A percentile compares a stretch with the other conserved stretches of the same genome.
Conservation (phyloP, 2,797 vertebrate genomes). For the Austrolebias charrua region DNA sequence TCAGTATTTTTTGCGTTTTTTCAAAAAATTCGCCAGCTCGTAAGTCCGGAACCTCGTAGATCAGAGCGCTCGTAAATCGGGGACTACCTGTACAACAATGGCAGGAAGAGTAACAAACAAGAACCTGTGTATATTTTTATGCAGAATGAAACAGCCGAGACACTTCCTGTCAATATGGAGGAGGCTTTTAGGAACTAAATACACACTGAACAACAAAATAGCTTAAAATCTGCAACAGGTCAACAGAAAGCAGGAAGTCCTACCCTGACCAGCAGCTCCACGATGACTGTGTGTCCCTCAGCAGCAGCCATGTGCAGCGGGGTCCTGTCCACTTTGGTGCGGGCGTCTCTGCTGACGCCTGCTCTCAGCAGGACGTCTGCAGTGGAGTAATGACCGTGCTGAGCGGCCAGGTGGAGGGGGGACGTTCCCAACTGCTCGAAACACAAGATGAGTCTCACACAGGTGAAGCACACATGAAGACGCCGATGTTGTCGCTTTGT, state of each 20-base stretch:
- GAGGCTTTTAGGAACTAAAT: too few relatives aligned
- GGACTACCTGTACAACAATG: too few relatives aligned
- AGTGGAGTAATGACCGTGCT: constrained; percentile 90
- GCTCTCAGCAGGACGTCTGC: constrained; percentile 90
- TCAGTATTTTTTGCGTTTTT: too few relatives aligned
- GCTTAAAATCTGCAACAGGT: too few relatives aligned
- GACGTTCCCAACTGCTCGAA: constrained; percentile 86
- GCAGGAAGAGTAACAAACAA: too few relatives aligned
- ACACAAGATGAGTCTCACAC: not conserved
- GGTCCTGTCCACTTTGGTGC: constrained; percentile 93
- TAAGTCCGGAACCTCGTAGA: too few relatives aligned
- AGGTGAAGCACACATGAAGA: not conserved
- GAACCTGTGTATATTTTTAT: too few relatives aligned
- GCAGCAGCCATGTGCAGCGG: constrained; percentile 92
- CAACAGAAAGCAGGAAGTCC: not conserved
- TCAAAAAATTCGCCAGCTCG: too few relatives aligned
- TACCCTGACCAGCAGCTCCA: constrained; percentile 88
- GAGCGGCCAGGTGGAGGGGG: constrained; percentile 90
- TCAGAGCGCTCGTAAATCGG: too few relatives aligned
- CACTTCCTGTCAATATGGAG: too few relatives aligned
- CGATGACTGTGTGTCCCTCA: constrained; percentile 86
- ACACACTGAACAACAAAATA: too few relatives aligned
- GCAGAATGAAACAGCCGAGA: too few relatives aligned
- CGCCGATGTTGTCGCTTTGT: not conserved
- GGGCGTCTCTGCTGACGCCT: constrained; percentile 90